Conservation (phyloP, 2,888 invertebrate genomes). For the Dastarcus helophoroides region DNA sequence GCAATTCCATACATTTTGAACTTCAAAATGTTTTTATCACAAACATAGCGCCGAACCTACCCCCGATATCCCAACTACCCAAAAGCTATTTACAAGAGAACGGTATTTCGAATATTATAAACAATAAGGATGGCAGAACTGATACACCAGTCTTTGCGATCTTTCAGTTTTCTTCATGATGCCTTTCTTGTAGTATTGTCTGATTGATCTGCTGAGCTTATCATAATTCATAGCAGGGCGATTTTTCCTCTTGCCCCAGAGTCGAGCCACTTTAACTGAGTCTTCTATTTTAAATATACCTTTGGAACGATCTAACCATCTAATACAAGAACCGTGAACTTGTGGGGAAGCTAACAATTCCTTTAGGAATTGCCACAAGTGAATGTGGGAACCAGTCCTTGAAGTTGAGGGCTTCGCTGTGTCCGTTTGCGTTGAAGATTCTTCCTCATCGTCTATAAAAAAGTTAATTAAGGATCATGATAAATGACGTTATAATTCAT, state of each 20-base stretch:
- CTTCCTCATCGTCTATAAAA: conserved; percentile 38
- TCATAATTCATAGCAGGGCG: conserved; percentile 99
- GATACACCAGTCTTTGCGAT: conserved; percentile 95
- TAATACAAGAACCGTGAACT: conserved; percentile 84
- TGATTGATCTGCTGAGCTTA: conserved; percentile 91
- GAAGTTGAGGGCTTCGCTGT: conserved; percentile 27
- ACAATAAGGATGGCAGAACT: conserved; percentile 93
- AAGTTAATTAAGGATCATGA: too few relatives aligned
- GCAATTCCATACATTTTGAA: conserved; percentile 25
- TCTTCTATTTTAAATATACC: conserved; percentile 99
- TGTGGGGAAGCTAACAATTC: conserved; percentile 85
- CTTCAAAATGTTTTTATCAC: conserved; percentile 19
- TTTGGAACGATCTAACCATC: conserved; percentile 90
- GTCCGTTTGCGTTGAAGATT: conserved; percentile 25
- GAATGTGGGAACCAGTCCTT: conserved; percentile 77
- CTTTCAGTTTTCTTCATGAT: conserved; percentile 99
- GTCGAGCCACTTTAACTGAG: conserved; percentile 89
- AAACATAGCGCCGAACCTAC: conserved; percentile 18
- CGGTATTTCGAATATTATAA: conserved; percentile 43
- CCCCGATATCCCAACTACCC: conserved; percentile 14
- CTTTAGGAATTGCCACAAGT: conserved; percentile 97
- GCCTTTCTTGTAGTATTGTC: conserved; percentile 99
- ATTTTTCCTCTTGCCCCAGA: conserved; percentile 98
- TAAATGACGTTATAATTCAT: too few relatives aligned
- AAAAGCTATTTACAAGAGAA: conserved; percentile 12